Evolutionary conservation across 2,797 vertebrate species (phyloP).

Genomic region (Mionectes olivaceus): DNA sequence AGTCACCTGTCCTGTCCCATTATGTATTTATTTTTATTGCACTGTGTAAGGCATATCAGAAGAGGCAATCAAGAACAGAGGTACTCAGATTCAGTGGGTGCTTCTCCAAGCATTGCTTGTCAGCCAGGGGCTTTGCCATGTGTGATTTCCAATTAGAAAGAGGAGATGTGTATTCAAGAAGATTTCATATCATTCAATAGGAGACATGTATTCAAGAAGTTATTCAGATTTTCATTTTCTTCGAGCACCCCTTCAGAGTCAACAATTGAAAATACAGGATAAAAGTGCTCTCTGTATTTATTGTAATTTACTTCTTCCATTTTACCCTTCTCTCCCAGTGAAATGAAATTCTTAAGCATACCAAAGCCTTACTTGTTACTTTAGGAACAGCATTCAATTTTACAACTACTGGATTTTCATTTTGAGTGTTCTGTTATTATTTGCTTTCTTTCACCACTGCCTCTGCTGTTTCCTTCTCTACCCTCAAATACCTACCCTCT

Average conservation of each 20-base stretch:
- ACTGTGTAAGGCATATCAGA: not conserved
- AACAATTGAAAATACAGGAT: not conserved
- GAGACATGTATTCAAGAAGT: not conserved
- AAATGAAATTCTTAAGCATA: not conserved
- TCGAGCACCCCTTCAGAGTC: not conserved
- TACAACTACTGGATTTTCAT: not conserved
- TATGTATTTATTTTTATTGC: not conserved
- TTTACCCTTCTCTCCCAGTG: not conserved
- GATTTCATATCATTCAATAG: not conserved
- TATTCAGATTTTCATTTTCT: conserved; percentile 18
- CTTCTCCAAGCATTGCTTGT: not conserved
- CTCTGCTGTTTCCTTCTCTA: not conserved
- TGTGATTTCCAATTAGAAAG: not conserved
- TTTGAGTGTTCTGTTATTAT: not conserved
- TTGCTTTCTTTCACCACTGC: not conserved
- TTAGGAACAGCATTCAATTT: not conserved
- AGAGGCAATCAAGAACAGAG: not conserved
- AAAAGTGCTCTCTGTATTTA: not conserved
- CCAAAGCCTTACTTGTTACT: not conserved
- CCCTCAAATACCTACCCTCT: not conserved
- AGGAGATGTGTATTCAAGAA: not conserved
- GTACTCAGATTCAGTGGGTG: not conserved
- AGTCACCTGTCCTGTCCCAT: not conserved
- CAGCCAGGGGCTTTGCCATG: not conserved
- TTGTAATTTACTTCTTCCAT: not conserved